Evolutionary conservation across 2,113 vertebrate genomes (phyloP).

Genomic region (Myrmecobius fasciatus): DNA sequence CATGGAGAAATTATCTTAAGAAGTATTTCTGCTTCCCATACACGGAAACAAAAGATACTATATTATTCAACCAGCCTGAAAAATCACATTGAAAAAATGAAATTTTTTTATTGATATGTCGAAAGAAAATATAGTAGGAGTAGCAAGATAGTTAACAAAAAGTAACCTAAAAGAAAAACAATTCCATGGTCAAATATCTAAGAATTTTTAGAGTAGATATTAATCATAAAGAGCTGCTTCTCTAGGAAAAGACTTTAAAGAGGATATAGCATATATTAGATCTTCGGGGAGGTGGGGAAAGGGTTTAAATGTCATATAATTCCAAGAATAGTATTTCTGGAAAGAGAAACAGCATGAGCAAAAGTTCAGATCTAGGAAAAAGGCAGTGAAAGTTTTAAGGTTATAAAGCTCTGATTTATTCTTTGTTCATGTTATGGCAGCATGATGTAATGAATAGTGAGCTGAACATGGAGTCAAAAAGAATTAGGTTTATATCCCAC

Average conservation of each 20-base stretch:
- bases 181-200: neutral
- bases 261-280: neutral
- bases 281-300: neutral
- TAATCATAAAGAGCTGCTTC: neutral
- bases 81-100: neutral
- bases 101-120: neutral
- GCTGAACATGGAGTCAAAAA: no score
- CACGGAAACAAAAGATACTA: neutral
- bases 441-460: no score
- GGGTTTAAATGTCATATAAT: neutral
- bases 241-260: neutral
- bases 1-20: neutral
- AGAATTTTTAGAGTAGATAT: neutral
- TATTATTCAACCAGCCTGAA: neutral
- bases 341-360: neutral
- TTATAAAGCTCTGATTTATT: no score
- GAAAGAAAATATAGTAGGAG: neutral
- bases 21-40: neutral
- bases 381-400: no score
- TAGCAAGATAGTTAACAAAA: neutral
- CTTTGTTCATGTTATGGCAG: no score
- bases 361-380: neutral
- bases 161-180: no score
- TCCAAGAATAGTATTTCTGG: neutral
- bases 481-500: no score